Evolutionary conservation across 1,140 invertebrate species (phyloP).

Genomic region (Ceratoteleas bidentatus): DNA sequence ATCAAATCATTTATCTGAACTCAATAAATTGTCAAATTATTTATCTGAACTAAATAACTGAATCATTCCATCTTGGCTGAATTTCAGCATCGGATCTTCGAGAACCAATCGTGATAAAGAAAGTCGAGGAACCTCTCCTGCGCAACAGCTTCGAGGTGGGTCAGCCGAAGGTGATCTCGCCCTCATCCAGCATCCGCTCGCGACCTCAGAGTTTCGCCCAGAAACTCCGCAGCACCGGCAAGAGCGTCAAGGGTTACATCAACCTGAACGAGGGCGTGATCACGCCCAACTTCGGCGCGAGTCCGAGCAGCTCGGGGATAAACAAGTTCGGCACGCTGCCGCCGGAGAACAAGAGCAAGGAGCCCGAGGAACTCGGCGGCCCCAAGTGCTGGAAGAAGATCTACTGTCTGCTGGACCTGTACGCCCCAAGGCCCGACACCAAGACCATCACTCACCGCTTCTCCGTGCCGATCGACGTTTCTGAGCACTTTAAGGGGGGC

Average conservation of each 20-base stretch:
- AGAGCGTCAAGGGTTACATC: conserved; percentile 90
- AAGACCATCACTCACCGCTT: conserved; percentile 90
- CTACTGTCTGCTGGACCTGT: conserved; percentile 94
- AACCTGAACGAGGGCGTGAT: conserved; percentile 87
- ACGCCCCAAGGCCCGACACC: conserved; percentile 96
- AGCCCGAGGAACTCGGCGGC: conserved; percentile 78
- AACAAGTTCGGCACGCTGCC: conserved; percentile 82
- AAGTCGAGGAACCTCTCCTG: conserved; percentile 80
- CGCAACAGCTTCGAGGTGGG: conserved; percentile 77
- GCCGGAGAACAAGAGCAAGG: conserved; percentile 79
- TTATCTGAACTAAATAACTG: too few relatives aligned
- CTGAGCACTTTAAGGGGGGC: conserved; percentile 72
- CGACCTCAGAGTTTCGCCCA: conserved; percentile 93
- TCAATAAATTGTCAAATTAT: too few relatives aligned
- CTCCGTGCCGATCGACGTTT: conserved; percentile 76
- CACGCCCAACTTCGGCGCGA: conserved; percentile 86
- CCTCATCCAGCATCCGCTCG: conserved; percentile 85
- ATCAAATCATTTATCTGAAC: too few relatives aligned
- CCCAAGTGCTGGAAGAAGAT: conserved; percentile 97
- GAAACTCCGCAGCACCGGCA: conserved; percentile 90
- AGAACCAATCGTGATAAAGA: conserved; percentile 79
- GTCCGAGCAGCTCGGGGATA: conserved; percentile 83
- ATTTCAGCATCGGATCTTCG: conserved; percentile 85
- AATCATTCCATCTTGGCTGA: not conserved
- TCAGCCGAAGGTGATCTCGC: conserved; percentile 80